These are phyloP conservation scores for Lathamus discolor DNA, from an alignment of 2,113 vertebrate genomes.

Conservation along the genomic window DNA sequence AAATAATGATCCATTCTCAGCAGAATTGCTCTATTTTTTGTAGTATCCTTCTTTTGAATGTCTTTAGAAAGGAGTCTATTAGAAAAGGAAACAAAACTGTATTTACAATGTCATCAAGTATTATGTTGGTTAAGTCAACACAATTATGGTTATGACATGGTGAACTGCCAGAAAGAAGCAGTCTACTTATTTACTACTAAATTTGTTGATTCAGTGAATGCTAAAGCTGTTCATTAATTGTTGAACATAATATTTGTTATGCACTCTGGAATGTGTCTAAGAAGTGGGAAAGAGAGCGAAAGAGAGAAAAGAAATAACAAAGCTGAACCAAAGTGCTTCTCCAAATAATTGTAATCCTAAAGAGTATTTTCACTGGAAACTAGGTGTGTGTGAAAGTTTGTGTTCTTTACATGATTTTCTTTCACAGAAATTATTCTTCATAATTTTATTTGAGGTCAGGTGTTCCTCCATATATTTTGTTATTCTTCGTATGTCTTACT, in stretches of 20 bases:
- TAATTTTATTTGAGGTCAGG: background rate
- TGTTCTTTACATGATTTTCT: background rate
- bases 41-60: background rate
- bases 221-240: conserved; percentile 49
- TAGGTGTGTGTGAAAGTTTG: background rate
- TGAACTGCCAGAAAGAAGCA: conserved; percentile 42
- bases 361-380: background rate
- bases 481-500: background rate
- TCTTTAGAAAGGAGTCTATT: background rate
- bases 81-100: conserved; percentile 34
- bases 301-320: background rate
- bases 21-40: background rate
- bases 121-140: conserved; percentile 52
- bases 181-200: conserved; percentile 52
- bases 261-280: conserved; percentile 2
- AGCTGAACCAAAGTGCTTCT: background rate
- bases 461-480: background rate
- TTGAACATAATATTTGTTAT: conserved; percentile 31
- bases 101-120: conserved; percentile 52
- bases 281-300: background rate
- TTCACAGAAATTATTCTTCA: background rate
- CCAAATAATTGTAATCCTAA: background rate
- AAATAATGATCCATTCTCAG: background rate
- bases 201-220: conserved; percentile 54
- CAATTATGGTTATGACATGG: conserved; percentile 52